Evolutionary conservation across 2,888 invertebrate genomes (phyloP).

Genomic region (Meloe dianella): DNA sequence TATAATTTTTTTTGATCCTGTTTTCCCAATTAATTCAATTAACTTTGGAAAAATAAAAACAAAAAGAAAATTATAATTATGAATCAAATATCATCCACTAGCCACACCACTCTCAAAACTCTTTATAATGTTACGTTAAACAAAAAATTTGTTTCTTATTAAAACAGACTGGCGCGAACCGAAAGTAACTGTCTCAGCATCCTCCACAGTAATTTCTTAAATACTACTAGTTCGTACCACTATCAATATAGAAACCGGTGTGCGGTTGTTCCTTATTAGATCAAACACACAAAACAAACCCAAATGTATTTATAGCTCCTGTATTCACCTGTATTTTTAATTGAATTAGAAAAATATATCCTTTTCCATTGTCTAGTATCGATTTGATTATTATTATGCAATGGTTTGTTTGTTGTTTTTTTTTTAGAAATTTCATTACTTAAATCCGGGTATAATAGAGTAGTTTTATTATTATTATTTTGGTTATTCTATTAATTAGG

Average conservation of each 20-base stretch:
- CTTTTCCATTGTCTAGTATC: too few species aligned
- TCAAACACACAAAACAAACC: neutral
- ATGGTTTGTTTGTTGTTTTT: too few species aligned
- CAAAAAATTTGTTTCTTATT: slow-evolving; percentile 4
- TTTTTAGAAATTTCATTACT: neutral
- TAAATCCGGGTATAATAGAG: neutral
- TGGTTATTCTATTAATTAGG: neutral
- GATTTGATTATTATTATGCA: too few species aligned
- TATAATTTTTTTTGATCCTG: neutral
- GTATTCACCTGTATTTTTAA: neutral
- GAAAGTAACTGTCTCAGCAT: slow-evolving; percentile 50
- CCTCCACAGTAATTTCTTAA: slow-evolving; percentile 52
- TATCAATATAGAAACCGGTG: slow-evolving; percentile 37
- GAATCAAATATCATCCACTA: slow-evolving; percentile 54
- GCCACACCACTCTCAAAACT: slow-evolving; percentile 58
- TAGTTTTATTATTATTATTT: neutral
- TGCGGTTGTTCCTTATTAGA: slow-evolving; percentile 20
- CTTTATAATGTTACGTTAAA: too few species aligned
- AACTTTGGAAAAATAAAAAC: slow-evolving; percentile 17
- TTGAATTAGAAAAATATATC: too few species aligned
- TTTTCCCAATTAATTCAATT: slow-evolving; percentile 29
- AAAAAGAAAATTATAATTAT: slow-evolving; percentile 28
- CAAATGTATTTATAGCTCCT: too few species aligned
- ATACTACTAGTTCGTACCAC: slow-evolving; percentile 43
- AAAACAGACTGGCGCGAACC: slow-evolving; percentile 49